These are phyloP conservation scores for Trichopoda pennipes DNA, from an alignment of 2,888 invertebrate species.

Conservation along the genomic window DNA sequence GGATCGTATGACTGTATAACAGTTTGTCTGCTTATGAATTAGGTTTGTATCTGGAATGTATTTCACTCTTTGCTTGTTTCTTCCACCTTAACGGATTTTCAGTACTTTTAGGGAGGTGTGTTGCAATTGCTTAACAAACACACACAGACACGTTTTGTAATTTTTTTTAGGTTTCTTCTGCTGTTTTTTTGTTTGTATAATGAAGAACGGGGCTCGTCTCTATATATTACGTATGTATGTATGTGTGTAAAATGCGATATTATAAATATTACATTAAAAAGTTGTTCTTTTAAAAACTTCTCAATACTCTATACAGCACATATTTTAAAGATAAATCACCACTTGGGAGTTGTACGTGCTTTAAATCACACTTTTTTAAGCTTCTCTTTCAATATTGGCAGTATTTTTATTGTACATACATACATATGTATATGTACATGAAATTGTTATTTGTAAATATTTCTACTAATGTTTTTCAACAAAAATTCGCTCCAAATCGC, in stretches of 20 bases:
- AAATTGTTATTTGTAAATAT: too few species aligned
- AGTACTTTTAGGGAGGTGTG: constrained; percentile 37
- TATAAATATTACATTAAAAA: constrained; percentile 57
- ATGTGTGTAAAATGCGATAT: neutral
- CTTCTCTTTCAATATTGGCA: neutral
- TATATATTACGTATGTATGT: neutral
- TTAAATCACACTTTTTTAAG: constrained; percentile 49
- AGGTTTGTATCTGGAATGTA: constrained; percentile 62
- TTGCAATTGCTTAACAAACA: constrained; percentile 45
- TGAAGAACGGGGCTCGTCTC: constrained; percentile 66
- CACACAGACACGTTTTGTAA: constrained; percentile 42
- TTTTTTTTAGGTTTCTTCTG: neutral
- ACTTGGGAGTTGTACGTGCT: constrained; percentile 50
- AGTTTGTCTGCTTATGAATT: constrained; percentile 61
- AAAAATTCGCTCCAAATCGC: neutral
- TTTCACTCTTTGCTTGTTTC: constrained; percentile 9
- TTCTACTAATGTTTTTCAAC: too few species aligned
- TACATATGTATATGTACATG: too few species aligned
- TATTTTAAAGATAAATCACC: neutral
- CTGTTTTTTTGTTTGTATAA: constrained; percentile 33
- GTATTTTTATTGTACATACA: neutral
- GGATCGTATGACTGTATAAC: constrained; percentile 63
- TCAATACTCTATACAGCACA: neutral
- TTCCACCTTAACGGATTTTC: constrained; percentile 5
- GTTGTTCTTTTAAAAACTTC: constrained; percentile 5